Base-by-base conservation (phyloP, 2,888 invertebrate genomes). In the Ennomos erosarius region DNA sequence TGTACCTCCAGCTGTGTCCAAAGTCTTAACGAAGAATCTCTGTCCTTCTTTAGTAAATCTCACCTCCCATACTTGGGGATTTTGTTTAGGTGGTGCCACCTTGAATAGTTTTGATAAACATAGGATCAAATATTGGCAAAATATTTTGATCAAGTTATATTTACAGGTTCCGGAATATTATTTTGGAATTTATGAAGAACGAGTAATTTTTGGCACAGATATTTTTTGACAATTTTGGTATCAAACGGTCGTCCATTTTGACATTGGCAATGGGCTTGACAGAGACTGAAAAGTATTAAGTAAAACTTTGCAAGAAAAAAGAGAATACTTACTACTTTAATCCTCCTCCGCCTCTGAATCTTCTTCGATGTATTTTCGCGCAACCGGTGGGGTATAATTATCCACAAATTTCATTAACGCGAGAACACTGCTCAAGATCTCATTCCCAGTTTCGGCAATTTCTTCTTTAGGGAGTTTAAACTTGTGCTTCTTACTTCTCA, bases 321-420 rank as follows among this genome's bases (percentile, higher is more conserved):
- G 12, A 10, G 26, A 5, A 33, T 8, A 46, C 46, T 46, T 40
- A 36, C 46, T n/a, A 11, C 10, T 5, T 35, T 10, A 40, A 9
- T 39, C 39, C 10, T 26, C 38, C 11, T 48, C 33, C 8, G 39
- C 26, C 9, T 48, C 33, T 1, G 48, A 33, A 10, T 11, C 33
- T 4, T 11, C 50, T 1, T 26, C 26, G 26, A 26, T 6, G 26
- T 5, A 26, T 26, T 26, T 6, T 6, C 26, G 26, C 6, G 6
- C 4, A 26, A 26, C 26, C 6, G 54, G 53, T 8, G 50, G 38
- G 12, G 49, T 58, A 51, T 76, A 74, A 9, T 61, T 76, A 62
- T 91, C 90, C 1, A 90, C 73, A 69, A 84, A 88, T 35, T 88
- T 76, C 87, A 89, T 83, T n/a, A 91, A 73, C 3, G 87, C 87